Evolutionary conservation across 2,888 invertebrate species (phyloP).

Genomic region (Emmelina monodactyla): DNA sequence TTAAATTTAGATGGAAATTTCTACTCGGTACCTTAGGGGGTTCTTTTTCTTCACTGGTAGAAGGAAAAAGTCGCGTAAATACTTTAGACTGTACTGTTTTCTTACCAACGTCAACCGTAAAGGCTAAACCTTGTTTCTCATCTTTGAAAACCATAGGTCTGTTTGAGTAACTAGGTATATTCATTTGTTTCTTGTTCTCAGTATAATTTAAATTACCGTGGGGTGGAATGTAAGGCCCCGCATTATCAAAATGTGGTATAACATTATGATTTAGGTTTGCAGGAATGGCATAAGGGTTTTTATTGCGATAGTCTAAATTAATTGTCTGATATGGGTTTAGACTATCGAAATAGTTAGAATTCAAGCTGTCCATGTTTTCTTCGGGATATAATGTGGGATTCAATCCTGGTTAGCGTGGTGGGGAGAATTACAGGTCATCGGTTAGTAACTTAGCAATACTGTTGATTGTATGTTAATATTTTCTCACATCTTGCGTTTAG

Average conservation of each 20-base stretch:
- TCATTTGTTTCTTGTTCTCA: constrained; percentile 27
- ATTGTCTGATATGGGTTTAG: constrained; percentile 40
- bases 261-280: constrained; percentile 51
- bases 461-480: neutral
- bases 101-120: constrained; percentile 41
- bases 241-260: constrained; percentile 43
- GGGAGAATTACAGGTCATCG: neutral
- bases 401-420: constrained; percentile 49
- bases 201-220: constrained; percentile 34
- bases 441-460: neutral
- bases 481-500: too few species aligned
- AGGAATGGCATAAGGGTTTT: constrained; percentile 61
- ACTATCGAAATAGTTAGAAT: constrained; percentile 53
- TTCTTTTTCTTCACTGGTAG: constrained; percentile 26
- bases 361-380: constrained; percentile 48
- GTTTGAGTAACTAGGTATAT: constrained; percentile 26
- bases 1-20: constrained; percentile 49
- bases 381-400: constrained; percentile 30
- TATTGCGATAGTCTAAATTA: constrained; percentile 42
- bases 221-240: constrained; percentile 48
- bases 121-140: constrained; percentile 35
- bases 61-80: constrained; percentile 47
- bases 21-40: constrained; percentile 34
- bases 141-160: constrained; percentile 45
- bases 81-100: constrained; percentile 47